Evolutionary conservation across 2,797 vertebrate species (phyloP).

Genomic region (Chanos chanos): DNA sequence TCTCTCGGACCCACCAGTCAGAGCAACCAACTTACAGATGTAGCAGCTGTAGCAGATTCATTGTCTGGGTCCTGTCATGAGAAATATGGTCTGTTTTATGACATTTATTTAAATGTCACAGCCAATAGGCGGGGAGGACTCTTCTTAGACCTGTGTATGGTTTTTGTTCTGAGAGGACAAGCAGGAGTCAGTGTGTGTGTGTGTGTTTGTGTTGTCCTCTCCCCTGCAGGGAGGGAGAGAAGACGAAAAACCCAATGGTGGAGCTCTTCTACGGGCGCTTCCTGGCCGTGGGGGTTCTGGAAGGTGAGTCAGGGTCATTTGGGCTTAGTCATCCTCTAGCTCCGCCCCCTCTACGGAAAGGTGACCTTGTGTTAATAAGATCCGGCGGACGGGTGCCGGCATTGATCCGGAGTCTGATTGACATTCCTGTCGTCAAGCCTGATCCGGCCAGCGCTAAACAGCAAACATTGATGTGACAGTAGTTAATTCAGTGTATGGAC

Average conservation of each 20-base stretch:
- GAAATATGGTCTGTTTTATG: too few species aligned
- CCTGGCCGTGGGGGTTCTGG: slow-evolving; percentile 91
- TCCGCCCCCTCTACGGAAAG: slow-evolving; percentile 59
- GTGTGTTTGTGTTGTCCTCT: background rate
- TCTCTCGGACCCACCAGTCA: too few species aligned
- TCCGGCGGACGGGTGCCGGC: slow-evolving; percentile 47
- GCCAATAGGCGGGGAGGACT: too few species aligned
- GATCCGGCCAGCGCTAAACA: slow-evolving; percentile 64
- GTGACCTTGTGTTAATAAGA: slow-evolving; percentile 71
- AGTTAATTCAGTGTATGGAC: too few species aligned
- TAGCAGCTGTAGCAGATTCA: too few species aligned
- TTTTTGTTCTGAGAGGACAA: too few species aligned
- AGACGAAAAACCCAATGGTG: slow-evolving; percentile 98
- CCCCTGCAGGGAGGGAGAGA: slow-evolving; percentile 86
- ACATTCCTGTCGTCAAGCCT: slow-evolving; percentile 69
- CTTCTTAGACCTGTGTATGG: too few species aligned
- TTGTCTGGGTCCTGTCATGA: too few species aligned
- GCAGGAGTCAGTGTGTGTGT: background rate
- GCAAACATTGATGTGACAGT: too few species aligned
- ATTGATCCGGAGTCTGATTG: slow-evolving; percentile 68
- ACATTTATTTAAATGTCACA: too few species aligned
- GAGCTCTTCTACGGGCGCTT: slow-evolving; percentile 97
- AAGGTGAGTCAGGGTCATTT: slow-evolving; percentile 72
- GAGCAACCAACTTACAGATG: too few species aligned
- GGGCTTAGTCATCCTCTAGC: background rate